phyloP scores from a whole-genome alignment of 2,888 invertebrate species.

The Diplazon laetatorius region DNA sequence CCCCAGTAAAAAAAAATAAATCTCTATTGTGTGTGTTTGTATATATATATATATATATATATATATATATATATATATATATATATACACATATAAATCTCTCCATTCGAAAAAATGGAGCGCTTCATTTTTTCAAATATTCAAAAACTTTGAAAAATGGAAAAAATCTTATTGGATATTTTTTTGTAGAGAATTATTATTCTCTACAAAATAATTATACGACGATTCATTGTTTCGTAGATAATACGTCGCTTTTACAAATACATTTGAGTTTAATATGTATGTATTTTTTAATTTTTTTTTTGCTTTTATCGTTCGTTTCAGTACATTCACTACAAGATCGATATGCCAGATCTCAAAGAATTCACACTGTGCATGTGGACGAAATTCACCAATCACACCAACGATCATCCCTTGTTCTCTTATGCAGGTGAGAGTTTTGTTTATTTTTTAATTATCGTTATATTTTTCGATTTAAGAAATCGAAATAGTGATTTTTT shows the following conservation, averaged over 20 bases:
- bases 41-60: no score
- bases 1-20: no score
- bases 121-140: no score
- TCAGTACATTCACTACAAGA: conserved; percentile 90
- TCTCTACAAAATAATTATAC: no score
- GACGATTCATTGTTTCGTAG: no score
- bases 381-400: conserved; percentile 92
- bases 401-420: conserved; percentile 91
- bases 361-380: conserved; percentile 93
- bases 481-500: no score
- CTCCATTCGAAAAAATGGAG: no score
- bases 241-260: neutral
- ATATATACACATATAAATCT: no score
- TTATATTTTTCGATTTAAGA: no score
- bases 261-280: neutral
- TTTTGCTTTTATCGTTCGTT: conserved; percentile 76
- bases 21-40: no score
- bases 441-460: neutral
- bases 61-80: no score
- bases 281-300: conserved; percentile 6
- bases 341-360: conserved; percentile 88
- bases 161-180: neutral
- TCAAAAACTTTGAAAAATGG: neutral
- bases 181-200: no score
- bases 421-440: conserved; percentile 89